phyloP scores from a whole-genome alignment of 2,888 invertebrate genomes.

The Sialis lutaria region DNA sequence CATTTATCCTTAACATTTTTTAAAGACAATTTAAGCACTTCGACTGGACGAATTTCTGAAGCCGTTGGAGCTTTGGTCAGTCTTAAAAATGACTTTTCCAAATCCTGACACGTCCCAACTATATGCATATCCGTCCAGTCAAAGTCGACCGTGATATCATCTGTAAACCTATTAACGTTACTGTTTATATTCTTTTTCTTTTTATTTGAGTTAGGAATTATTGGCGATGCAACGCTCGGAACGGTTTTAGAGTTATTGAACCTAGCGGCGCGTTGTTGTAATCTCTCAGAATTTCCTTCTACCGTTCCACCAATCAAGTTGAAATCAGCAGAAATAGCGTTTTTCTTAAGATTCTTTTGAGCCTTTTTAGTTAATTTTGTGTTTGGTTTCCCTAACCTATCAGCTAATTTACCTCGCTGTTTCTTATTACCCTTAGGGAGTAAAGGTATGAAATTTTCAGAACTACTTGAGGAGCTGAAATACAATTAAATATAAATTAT shows the following conservation, averaged over 20 bases:
- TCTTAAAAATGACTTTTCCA: conserved; percentile 92
- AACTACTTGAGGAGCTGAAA: conserved; percentile 24
- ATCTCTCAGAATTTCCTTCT: conserved; percentile 57
- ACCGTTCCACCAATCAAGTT: conserved; percentile 21
- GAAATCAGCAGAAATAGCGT: conserved; percentile 27
- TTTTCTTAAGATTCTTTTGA: conserved; percentile 23
- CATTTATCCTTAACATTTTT: conserved; percentile 83
- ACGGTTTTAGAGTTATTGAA: conserved; percentile 37
- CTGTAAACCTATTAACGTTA: background rate
- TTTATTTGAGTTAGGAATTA: background rate
- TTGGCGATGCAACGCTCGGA: conserved; percentile 3
- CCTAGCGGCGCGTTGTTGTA: conserved; percentile 79
- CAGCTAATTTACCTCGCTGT: conserved; percentile 33
- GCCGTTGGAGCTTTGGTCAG: conserved; percentile 91
- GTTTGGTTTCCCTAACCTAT: conserved; percentile 33
- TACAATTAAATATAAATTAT: background rate
- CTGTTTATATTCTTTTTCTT: background rate
- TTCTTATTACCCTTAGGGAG: conserved; percentile 16
- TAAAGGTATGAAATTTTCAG: conserved; percentile 30
- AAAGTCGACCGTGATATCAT: conserved; percentile 1
- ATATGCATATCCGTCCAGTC: conserved; percentile 79
- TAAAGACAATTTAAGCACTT: conserved; percentile 69
- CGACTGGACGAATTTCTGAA: conserved; percentile 77
- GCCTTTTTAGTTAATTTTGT: conserved; percentile 25
- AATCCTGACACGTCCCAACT: conserved; percentile 81